A percentile compares a stretch with the other conserved stretches of the same genome.
Conservation (phyloP, 2,888 invertebrate genomes). For the Himalopsyche anomala region DNA sequence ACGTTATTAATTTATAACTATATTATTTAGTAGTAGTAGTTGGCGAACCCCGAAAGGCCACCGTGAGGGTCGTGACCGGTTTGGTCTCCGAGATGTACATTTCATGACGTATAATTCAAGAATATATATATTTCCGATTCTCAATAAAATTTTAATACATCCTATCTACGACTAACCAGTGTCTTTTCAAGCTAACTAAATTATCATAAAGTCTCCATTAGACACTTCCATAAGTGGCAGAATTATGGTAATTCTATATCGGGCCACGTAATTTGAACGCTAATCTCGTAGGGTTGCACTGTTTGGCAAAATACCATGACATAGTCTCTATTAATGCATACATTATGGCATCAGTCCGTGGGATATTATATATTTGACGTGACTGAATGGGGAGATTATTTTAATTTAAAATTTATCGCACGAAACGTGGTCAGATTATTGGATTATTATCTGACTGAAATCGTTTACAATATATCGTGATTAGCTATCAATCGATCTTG, state of each 20-base stretch:
- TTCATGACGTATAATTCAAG: not conserved
- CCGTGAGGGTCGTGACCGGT: too few relatives aligned
- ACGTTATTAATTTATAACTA: too few relatives aligned
- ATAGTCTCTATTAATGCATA: not conserved
- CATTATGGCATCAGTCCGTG: not conserved
- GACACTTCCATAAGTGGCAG: slow-evolving; percentile 5
- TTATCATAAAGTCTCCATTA: slow-evolving; percentile 25
- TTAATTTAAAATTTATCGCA: too few relatives aligned
- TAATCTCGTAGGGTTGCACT: slow-evolving; percentile 6
- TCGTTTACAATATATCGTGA: too few relatives aligned
- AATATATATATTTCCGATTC: not conserved
- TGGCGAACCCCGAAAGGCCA: too few relatives aligned
- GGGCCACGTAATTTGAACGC: slow-evolving; percentile 16
- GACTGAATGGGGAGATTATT: too few relatives aligned
- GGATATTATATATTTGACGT: too few relatives aligned
- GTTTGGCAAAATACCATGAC: slow-evolving; percentile 30
- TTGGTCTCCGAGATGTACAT: too few relatives aligned
- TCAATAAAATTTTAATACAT: not conserved
- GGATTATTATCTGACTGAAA: too few relatives aligned
- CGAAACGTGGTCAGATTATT: too few relatives aligned
- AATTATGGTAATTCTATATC: slow-evolving; percentile 22
- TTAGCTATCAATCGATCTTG: too few relatives aligned
- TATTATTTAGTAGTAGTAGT: too few relatives aligned
- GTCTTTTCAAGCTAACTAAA: not conserved
- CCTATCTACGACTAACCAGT: not conserved